phyloP scores from a whole-genome alignment of 2,113 vertebrate species.

The Synodontis membranacea region DNA sequence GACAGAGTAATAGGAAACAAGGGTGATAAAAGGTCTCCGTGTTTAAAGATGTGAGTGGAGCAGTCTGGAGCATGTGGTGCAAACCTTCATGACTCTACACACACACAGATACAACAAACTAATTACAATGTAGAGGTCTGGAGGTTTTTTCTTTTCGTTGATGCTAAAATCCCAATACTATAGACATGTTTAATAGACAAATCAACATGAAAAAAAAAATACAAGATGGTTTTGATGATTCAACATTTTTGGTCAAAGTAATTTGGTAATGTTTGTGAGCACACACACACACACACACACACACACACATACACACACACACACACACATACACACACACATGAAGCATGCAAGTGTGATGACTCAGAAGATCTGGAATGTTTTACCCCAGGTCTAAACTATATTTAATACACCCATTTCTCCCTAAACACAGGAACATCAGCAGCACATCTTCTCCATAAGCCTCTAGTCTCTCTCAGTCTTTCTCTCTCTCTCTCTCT shows the following conservation, averaged over 20 bases:
- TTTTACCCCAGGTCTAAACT: conserved; percentile 56
- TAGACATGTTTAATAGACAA: not conserved
- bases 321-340: not conserved
- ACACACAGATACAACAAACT: not conserved
- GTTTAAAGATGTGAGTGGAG: conserved; percentile 59
- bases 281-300: conserved; percentile 4
- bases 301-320: not conserved
- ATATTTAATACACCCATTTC: not conserved
- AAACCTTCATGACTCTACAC: conserved; percentile 4
- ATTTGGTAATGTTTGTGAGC: not conserved
- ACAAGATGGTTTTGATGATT: not conserved
- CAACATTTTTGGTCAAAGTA: not conserved
- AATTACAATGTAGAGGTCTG: not conserved
- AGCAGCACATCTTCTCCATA: not conserved
- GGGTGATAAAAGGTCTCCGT: conserved; percentile 69
- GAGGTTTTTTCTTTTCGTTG: not conserved
- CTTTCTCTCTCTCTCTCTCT: not conserved
- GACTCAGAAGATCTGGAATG: conserved; percentile 60
- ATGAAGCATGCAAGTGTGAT: conserved; percentile 51
- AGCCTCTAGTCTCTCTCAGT: not conserved
- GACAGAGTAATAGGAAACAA: conserved; percentile 66
- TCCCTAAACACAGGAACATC: conserved; percentile 5
- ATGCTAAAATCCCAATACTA: not conserved
- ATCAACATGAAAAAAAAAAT: not conserved
- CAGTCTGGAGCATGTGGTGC: conserved; percentile 44